Evolutionary conservation across 2,888 invertebrate genomes (phyloP).

Genomic region (Fabriciana adippe): DNA sequence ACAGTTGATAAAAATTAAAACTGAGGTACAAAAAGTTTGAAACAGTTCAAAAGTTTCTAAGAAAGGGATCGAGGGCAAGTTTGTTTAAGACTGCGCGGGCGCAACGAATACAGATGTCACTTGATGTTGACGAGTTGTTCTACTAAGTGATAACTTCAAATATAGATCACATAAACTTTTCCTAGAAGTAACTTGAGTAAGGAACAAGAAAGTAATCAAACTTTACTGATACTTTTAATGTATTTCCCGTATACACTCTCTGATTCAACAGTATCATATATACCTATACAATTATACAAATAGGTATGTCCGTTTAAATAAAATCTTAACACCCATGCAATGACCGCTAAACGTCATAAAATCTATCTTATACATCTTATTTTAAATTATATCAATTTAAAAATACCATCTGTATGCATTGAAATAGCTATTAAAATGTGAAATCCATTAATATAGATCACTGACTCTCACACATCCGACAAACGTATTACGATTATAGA

Average conservation of each 20-base stretch:
- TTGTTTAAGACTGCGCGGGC: constrained; percentile 66
- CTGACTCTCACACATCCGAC: constrained; percentile 2
- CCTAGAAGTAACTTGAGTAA: constrained; percentile 14
- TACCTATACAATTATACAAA: no score
- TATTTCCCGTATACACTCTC: no score
- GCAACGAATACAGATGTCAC: constrained; percentile 69
- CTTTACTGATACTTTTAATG: no score
- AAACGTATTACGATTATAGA: constrained; percentile 9
- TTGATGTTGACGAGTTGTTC: constrained; percentile 55
- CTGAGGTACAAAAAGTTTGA: constrained; percentile 53
- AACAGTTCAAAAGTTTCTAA: constrained; percentile 73
- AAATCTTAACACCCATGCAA: neutral
- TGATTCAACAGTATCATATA: no score
- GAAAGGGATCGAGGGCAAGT: constrained; percentile 71
- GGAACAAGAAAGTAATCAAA: no score
- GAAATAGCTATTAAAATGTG: neutral
- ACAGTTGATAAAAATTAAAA: no score
- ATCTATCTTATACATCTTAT: neutral
- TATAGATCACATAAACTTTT: constrained; percentile 50
- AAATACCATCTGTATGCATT: neutral
- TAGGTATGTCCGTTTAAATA: no score
- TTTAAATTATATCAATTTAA: constrained; percentile 7
- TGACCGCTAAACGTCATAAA: neutral
- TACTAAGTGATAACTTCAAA: constrained; percentile 51
- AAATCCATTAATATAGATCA: constrained; percentile 1